phyloP scores from a whole-genome alignment of 2,888 invertebrate species.

The Dioctria linearis region DNA sequence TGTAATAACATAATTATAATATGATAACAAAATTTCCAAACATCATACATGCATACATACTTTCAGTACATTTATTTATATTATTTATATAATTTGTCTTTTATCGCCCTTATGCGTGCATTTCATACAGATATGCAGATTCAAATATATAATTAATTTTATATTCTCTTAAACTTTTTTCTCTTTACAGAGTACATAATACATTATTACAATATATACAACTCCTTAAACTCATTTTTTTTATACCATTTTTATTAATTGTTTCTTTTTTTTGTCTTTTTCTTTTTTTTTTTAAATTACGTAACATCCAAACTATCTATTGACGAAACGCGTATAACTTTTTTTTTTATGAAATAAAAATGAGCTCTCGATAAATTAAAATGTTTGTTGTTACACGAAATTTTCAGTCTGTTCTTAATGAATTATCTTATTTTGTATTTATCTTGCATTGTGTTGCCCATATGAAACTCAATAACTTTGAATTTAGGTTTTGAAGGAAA shows the following conservation, averaged over 20 bases:
- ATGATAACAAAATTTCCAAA: conserved; percentile 23
- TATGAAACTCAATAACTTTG: conserved; percentile 1
- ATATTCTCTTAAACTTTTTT: conserved; percentile 1
- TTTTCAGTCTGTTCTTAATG: conserved; percentile 43
- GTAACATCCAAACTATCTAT: conserved; percentile 49
- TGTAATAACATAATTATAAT: conserved; percentile 37
- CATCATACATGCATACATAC: conserved; percentile 42
- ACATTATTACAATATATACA: conserved; percentile 33
- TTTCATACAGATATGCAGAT: conserved; percentile 46
- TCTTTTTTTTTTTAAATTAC: neutral
- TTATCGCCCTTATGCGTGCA: conserved; percentile 46
- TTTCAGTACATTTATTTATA: conserved; percentile 24
- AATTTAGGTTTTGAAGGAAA: neutral
- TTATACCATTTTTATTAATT: no score
- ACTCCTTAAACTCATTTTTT: conserved; percentile 13
- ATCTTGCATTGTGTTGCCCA: conserved; percentile 18
- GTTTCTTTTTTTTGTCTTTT: no score
- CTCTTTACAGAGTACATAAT: conserved; percentile 41
- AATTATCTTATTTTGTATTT: conserved; percentile 24
- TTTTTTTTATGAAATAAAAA: conserved; percentile 27
- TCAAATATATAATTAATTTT: conserved; percentile 34
- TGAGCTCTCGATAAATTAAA: conserved; percentile 29
- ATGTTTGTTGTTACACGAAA: conserved; percentile 29
- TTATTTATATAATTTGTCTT: conserved; percentile 3
- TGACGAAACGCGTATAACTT: conserved; percentile 25